Percentiles rank a stretch among this genome's conserved stretches.
phyloP scores from a whole-genome alignment of 2,797 vertebrate species.

The Amblyopsis hoosieri region DNA sequence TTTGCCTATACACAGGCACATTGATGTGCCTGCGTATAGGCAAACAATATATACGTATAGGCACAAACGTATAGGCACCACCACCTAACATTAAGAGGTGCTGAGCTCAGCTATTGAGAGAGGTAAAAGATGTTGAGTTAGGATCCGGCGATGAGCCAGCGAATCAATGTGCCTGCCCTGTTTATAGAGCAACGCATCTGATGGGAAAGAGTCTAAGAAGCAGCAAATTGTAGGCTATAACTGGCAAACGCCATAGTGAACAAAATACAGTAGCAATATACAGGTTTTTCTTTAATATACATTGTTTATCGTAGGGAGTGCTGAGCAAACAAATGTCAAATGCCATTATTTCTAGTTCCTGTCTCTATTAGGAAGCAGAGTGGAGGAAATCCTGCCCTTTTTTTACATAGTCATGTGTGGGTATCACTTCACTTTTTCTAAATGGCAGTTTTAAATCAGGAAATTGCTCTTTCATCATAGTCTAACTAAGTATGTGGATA shows the following conservation, averaged over 20 bases:
- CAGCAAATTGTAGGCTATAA: neutral
- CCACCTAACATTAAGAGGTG: constrained; percentile 20
- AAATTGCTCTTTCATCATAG: constrained; percentile 58
- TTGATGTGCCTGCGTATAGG: neutral
- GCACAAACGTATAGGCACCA: neutral
- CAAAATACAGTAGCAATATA: neutral
- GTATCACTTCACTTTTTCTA: constrained; percentile 70
- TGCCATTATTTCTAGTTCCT: constrained; percentile 20
- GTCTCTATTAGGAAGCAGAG: constrained; percentile 32
- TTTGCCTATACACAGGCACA: too few species aligned
- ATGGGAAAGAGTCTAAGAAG: constrained; percentile 7
- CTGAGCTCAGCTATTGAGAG: constrained; percentile 64
- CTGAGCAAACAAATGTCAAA: neutral
- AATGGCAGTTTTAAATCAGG: constrained; percentile 57
- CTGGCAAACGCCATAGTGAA: constrained; percentile 4
- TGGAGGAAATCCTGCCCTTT: constrained; percentile 50
- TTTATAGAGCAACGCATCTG: neutral
- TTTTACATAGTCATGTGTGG: constrained; percentile 22
- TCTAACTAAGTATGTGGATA: constrained; percentile 19
- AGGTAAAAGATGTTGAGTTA: constrained; percentile 42
- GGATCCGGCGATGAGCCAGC: constrained; percentile 58
- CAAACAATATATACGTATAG: neutral
- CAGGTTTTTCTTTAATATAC: neutral
- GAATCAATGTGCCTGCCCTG: constrained; percentile 10
- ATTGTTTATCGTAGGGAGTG: neutral